These are phyloP conservation scores for Riptortus pedestris DNA, from an alignment of 1,140 invertebrate species.

Conservation along the genomic window DNA sequence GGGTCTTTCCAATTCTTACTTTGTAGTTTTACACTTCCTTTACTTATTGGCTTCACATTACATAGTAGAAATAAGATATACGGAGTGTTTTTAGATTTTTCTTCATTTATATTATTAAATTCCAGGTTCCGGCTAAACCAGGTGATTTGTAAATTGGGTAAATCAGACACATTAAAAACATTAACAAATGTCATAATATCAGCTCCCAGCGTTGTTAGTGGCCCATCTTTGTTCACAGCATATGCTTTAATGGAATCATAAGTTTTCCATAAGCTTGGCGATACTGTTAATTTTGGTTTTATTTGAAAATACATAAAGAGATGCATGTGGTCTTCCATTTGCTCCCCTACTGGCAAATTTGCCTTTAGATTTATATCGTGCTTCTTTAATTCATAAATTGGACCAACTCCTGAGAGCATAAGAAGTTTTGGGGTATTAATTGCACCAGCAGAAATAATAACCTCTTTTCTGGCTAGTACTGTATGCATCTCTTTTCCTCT, in stretches of 20 bases:
- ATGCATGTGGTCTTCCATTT: background rate
- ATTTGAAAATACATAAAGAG: background rate
- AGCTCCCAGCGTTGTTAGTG: background rate
- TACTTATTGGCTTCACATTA: background rate
- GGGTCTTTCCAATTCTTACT: background rate
- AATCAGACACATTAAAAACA: background rate
- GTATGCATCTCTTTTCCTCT: background rate
- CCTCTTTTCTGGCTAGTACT: conserved; percentile 1
- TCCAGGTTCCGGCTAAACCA: no score
- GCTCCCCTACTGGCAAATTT: conserved; percentile 14
- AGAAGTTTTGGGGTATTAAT: conserved; percentile 16
- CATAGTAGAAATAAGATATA: conserved; percentile 59
- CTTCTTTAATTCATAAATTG: background rate
- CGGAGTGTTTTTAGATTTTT: conserved; percentile 69
- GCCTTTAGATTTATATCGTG: background rate
- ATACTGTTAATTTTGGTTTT: background rate
- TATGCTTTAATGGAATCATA: background rate
- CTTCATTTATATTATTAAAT: conserved; percentile 52
- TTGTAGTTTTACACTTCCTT: background rate
- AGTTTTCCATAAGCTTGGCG: background rate
- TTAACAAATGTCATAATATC: conserved; percentile 4
- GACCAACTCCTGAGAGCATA: conserved; percentile 19
- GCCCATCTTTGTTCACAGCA: background rate
- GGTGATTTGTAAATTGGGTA: background rate
- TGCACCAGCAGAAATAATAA: conserved; percentile 13